Base-by-base conservation (phyloP, 2,797 vertebrate genomes). In the Bradypus variegatus region DNA sequence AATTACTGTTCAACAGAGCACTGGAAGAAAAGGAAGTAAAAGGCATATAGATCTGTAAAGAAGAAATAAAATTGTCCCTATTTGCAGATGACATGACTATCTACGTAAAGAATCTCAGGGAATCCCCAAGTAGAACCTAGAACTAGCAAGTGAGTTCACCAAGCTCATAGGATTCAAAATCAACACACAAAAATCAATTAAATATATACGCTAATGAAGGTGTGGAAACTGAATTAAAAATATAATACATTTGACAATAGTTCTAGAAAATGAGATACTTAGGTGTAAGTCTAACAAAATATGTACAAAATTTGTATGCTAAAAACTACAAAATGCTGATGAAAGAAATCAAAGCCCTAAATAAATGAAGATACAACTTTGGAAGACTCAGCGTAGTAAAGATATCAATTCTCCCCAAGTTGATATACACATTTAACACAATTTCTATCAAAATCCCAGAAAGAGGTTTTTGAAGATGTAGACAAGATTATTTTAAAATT, bases 231-330 rank as follows among this genome's bases (percentile, higher is more conserved):
- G 2, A 33, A 65, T 5, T 75, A 33, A 55, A 53, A 79, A 86
- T 31, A n/a, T 1, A 19, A 33, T 41, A 38, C 10, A 8, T 8
- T 41, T n/a, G 50, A 60, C 23, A 41, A 48, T 23, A 12, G 27
- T 21, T 80, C 27, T 29, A 27, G 38, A 86, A 55, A 55, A 38
- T 18, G 48, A 38, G 38, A 53, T 19, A 27, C n/a, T 62, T n/a
- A 48, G 21, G 10, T 25, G 9, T 33, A 76, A 79, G 14, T 80
- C 53, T 90, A 69, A 45, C 10, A 27, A 48, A 91, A 64, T 16
- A 19, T 7, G 1, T 36, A 0, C 9, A 19, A 45, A 50, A 25
- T 0, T 1, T 69, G 29, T 31, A 5, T 33, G 33, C 58, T 12
- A 29, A 72, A 77, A 80, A 67, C 14, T 19, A 14, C 10, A 64